Evolutionary conservation across 2,888 invertebrate species (phyloP).

Genomic region (Nomada fucata): DNA sequence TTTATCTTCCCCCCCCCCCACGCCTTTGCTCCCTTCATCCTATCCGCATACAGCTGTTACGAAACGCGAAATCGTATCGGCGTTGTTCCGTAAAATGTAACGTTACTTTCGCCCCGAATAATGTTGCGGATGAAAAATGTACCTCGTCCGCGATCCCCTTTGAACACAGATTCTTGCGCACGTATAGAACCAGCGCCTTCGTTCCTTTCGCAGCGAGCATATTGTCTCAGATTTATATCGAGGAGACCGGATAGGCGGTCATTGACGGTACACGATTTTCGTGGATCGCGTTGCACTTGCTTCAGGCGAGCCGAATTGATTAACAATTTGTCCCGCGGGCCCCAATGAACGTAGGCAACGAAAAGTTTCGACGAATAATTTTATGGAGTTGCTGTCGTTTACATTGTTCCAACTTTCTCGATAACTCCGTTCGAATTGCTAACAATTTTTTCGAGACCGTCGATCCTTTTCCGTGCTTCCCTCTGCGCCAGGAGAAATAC

Average conservation of each 20-base stretch:
- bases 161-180: constrained; percentile 49
- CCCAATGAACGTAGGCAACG: too few species aligned
- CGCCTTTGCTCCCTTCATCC: not conserved
- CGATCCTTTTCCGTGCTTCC: too few species aligned
- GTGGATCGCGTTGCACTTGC: not conserved
- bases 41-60: constrained; percentile 43
- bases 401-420: too few species aligned
- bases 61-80: constrained; percentile 34
- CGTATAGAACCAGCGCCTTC: constrained; percentile 21
- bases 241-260: not conserved
- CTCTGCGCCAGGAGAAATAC: too few species aligned
- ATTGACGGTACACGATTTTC: not conserved
- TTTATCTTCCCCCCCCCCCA: too few species aligned
- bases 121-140: constrained; percentile 50
- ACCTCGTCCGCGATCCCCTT: constrained; percentile 29
- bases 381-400: too few species aligned
- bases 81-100: constrained; percentile 44
- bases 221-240: not conserved
- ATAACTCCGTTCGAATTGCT: too few species aligned
- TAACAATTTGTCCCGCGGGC: too few species aligned
- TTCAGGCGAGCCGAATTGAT: not conserved
- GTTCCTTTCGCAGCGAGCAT: constrained; percentile 2
- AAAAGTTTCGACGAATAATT: too few species aligned
- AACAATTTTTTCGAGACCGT: too few species aligned
- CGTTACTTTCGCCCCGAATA: constrained; percentile 46